Evolutionary conservation across 2,113 vertebrate species (phyloP).

Genomic region (Talpa occidentalis): DNA sequence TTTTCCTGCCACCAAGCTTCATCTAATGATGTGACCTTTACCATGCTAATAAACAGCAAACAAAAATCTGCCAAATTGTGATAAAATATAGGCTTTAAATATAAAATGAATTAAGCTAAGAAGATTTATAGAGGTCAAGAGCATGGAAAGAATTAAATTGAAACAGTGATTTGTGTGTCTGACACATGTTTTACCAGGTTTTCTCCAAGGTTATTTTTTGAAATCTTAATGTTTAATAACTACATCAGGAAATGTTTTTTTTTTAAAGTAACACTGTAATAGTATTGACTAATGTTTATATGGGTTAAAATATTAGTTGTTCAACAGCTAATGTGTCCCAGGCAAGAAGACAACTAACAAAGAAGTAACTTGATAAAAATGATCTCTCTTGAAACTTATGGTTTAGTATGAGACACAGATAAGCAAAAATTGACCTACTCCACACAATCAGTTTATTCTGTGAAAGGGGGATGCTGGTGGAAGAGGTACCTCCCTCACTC

Average conservation of each 20-base stretch:
- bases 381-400: not conserved
- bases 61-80: conserved; percentile 81
- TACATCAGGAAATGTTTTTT: not conserved
- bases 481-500: not conserved
- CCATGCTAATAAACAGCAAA: conserved; percentile 68
- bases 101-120: conserved; percentile 77
- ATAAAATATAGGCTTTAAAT: conserved; percentile 82
- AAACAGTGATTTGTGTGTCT: conserved; percentile 65
- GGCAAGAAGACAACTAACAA: not conserved
- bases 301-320: not conserved
- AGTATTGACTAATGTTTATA: not conserved
- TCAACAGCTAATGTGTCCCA: not conserved
- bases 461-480: not conserved
- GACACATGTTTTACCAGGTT: conserved; percentile 15
- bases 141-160: conserved; percentile 54
- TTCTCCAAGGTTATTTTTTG: conserved; percentile 54
- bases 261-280: not conserved
- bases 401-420: not conserved
- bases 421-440: not conserved
- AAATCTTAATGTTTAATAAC: conserved; percentile 44
- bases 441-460: not conserved
- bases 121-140: conserved; percentile 80
- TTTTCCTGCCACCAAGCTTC: conserved; percentile 72
- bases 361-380: not conserved
- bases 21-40: conserved; percentile 81